Conservation (phyloP, 1,140 invertebrate genomes). For the Drosophila lini region DNA sequence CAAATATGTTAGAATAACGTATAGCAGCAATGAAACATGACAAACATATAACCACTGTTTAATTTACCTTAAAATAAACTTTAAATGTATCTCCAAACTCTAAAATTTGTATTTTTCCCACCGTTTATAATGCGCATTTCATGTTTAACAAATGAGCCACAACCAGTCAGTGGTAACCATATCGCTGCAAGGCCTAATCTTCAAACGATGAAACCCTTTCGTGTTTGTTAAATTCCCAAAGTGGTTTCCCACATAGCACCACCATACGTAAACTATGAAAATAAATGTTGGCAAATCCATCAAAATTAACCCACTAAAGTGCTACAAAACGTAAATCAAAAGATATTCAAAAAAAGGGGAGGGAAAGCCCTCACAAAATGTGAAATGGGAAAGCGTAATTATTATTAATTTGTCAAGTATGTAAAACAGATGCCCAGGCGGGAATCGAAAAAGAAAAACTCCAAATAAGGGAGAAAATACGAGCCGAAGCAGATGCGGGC, state of each 20-base stretch:
- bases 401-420: slow-evolving; percentile 82
- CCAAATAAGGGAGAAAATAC: slow-evolving; percentile 11
- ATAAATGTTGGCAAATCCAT: slow-evolving; percentile 62
- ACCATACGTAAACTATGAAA: slow-evolving; percentile 15
- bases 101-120: background rate
- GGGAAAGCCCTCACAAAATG: slow-evolving; percentile 25
- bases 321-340: slow-evolving; percentile 21
- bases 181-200: background rate
- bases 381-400: slow-evolving; percentile 65
- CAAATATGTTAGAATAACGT: background rate
- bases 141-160: slow-evolving; percentile 30
- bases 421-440: slow-evolving; percentile 73
- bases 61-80: background rate
- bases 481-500: slow-evolving; percentile 61
- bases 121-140: slow-evolving; percentile 6
- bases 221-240: slow-evolving; percentile 5
- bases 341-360: background rate
- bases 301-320: slow-evolving; percentile 50
- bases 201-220: slow-evolving; percentile 10
- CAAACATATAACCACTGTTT: too few relatives aligned
- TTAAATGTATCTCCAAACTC: background rate
- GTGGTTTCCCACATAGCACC: slow-evolving; percentile 35
- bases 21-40: background rate
- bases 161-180: background rate
- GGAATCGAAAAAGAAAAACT: slow-evolving; percentile 33